Percentiles rank a stretch among this genome's conserved stretches.
Evolutionary conservation across 2,113 vertebrate genomes (phyloP).

Genomic region (Lagopus muta): DNA sequence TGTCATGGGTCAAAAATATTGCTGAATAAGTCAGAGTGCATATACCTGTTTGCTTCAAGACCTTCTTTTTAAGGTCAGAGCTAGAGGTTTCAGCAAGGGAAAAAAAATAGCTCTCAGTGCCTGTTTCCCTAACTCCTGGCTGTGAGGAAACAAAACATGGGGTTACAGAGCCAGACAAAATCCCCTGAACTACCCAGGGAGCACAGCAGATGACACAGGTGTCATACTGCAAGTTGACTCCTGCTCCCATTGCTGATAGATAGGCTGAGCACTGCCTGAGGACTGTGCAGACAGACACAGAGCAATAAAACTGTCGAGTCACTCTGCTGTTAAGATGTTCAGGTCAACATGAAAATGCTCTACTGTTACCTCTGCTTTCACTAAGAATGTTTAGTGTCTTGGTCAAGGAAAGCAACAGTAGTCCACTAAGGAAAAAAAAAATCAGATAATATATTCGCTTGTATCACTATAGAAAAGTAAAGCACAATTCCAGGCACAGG

Average conservation of each 20-base stretch:
- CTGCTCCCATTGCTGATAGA: background rate
- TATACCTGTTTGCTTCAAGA: background rate
- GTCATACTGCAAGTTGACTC: background rate
- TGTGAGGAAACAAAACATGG: too few species aligned
- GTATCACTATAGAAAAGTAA: background rate
- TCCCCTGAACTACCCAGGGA: background rate
- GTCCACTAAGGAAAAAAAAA: background rate
- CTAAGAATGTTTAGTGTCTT: background rate
- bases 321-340: background rate
- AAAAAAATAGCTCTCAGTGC: background rate
- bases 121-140: background rate
- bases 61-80: background rate
- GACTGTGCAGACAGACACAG: background rate
- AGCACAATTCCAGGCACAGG: background rate
- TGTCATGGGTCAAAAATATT: background rate
- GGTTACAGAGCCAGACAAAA: background rate
- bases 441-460: background rate
- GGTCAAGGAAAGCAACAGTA: background rate
- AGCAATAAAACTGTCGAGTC: background rate
- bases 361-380: background rate
- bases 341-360: background rate
- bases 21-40: background rate
- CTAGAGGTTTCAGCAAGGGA: background rate
- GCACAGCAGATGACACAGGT: background rate
- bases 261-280: background rate